Evolutionary conservation across 2,113 vertebrate species (phyloP).

Genomic region (Bubo bubo): DNA sequence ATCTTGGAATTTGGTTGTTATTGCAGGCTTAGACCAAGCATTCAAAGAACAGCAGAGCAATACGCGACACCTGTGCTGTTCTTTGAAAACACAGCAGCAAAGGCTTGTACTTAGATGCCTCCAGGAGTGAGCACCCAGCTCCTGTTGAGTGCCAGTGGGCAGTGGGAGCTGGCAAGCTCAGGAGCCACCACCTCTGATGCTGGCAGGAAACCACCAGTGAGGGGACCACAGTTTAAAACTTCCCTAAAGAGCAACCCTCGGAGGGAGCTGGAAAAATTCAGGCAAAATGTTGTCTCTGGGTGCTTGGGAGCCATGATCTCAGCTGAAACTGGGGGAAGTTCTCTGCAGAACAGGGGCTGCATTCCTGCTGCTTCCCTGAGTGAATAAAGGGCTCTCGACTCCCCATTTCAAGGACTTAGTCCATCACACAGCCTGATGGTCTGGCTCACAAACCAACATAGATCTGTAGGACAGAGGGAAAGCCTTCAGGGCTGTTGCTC

Average conservation of each 20-base stretch:
- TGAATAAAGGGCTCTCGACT: not conserved
- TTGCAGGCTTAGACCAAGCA: not conserved
- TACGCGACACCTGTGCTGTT: not conserved
- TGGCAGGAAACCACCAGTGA: not conserved
- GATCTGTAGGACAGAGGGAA: not conserved
- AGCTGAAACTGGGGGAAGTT: not conserved
- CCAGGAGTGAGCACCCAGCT: fast-evolving
- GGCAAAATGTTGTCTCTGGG: not conserved
- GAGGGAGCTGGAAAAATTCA: not conserved
- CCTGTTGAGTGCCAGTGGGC: not conserved
- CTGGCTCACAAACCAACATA: not conserved
- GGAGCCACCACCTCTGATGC: not conserved
- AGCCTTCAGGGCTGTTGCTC: not conserved
- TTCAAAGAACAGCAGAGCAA: not conserved
- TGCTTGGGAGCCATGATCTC: not conserved
- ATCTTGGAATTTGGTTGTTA: not conserved
- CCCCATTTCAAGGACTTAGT: not conserved
- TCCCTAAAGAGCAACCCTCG: not conserved
- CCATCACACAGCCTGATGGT: not conserved
- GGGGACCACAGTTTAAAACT: not conserved
- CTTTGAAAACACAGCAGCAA: not conserved
- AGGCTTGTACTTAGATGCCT: not conserved
- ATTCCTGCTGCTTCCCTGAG: not conserved
- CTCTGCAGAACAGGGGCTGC: not conserved
- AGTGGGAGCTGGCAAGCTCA: not conserved